Percentiles rank a stretch among this genome's conserved stretches.
Conservation (phyloP, 2,797 vertebrate genomes). For the Melanogrammus aeglefinus region DNA sequence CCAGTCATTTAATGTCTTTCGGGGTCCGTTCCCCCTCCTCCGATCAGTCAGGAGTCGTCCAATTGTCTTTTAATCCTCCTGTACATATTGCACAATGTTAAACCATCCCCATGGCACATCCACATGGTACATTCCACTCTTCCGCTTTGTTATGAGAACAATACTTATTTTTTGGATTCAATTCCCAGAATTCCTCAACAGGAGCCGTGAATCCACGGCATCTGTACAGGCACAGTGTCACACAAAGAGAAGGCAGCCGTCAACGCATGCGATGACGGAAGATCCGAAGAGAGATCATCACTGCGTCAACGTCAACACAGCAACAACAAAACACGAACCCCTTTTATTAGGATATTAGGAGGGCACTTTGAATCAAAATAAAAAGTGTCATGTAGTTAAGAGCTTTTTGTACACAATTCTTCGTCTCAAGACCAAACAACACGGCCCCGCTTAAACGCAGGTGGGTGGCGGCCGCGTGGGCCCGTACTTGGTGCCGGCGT, state of each 20-base stretch:
- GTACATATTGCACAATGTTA: slow-evolving; percentile 90
- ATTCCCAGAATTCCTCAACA: slow-evolving; percentile 49
- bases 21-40: slow-evolving; percentile 80
- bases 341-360: slow-evolving; percentile 41
- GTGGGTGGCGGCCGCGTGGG: slow-evolving; percentile 82
- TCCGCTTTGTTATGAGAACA: slow-evolving; percentile 58
- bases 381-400: slow-evolving; percentile 55
- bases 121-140: slow-evolving; percentile 58
- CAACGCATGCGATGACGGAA: slow-evolving; percentile 54
- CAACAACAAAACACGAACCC: slow-evolving; percentile 71
- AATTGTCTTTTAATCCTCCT: slow-evolving; percentile 82
- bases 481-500: slow-evolving; percentile 83
- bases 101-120: slow-evolving; percentile 68
- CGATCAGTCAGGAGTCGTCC: slow-evolving; percentile 77
- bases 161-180: slow-evolving; percentile 35
- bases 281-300: slow-evolving; percentile 33
- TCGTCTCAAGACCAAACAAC: slow-evolving; percentile 29
- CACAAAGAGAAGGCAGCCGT: slow-evolving; percentile 55
- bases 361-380: slow-evolving; percentile 46
- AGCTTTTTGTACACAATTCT: slow-evolving; percentile 48
- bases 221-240: neutral
- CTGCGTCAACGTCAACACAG: slow-evolving; percentile 57
- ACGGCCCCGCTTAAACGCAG: slow-evolving; percentile 79
- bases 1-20: slow-evolving; percentile 81
- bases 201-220: slow-evolving; percentile 57